Base-by-base conservation (phyloP, 2,113 vertebrate species). In the Corapipo altera region DNA sequence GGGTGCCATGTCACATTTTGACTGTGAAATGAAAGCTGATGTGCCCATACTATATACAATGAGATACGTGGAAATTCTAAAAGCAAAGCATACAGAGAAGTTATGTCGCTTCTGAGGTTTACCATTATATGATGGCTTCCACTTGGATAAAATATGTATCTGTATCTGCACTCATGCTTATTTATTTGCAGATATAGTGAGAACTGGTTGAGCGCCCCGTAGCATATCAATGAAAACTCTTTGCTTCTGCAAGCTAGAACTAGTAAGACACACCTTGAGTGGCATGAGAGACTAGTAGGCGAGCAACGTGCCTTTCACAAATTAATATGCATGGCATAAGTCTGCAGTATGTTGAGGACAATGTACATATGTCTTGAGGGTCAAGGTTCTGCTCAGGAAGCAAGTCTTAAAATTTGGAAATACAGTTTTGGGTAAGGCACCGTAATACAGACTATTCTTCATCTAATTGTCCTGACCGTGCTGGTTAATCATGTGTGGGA, bases 251-350 rank as follows among this genome's bases (percentile, higher is more conserved):
- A 97, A 95, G 96, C 88, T 83, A 64, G 76, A 84, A 96, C 95
- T 94, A 85, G 96, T 57, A 78, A 81, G 95, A 91, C 95, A 97
- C 96, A 81, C 95, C 95, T 95, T 88, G 61, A 77, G 61, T 64
- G 76, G 66, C 75, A 96, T 96, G 95, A 96, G 93, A 96, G 88
- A 96, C 61, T 88, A 75, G 96, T 92, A 96, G 95, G 95, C 59
- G 85, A 94, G 80, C 54, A 88, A 18, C 2, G 0, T 89, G 85
- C 72, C 69, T 96, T 92, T 90, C 83, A 81, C 61, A 81, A 52
- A 67, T 91, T 95, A 95, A 72, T 89, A 96, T 95, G 73, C 73
- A 75, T 44, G 33, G 69, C 44, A 48, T 48, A 92, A 41, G 8
- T 78, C 89, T 85, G 75, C 80, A 78, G 44, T n/a, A 23, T 54